Base-by-base conservation (phyloP, 2,888 invertebrate genomes). In the Sisyra nigra region DNA sequence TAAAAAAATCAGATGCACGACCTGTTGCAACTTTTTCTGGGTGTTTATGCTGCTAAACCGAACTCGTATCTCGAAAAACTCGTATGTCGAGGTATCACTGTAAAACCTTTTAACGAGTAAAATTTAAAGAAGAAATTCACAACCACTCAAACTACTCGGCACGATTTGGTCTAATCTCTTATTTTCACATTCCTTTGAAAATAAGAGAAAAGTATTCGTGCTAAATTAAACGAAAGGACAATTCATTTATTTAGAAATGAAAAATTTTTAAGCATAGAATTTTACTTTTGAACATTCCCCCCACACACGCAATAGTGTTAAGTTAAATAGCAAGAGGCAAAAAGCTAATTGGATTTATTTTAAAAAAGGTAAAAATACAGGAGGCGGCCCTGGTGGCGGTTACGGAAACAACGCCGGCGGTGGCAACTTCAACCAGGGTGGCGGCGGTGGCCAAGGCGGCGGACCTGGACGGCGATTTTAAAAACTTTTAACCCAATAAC, bases 351-450 rank as follows among this genome's bases (percentile, higher is more conserved):
- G 13, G 13, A 14, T 34, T 14, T 5, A 3, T 40, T 30, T 40
- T 14, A 3, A 14, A 8, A 14, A 14, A 42, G 65, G 63, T 24
- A 24, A 24, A 32, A 62, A 64, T 30, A 62, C 65, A 33, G 53
- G 55, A 37, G 59, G 61, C 37, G 62, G 65, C 39, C 65, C 62
- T 46, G 68, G 63, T 44, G 63, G 57, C 47, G 56, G 55, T 24
- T 51, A 53, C 41, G 58, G 60, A 48, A 64, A 59, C 40, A 60
- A 62, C 18, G 63, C 62, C 43, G 61, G 61, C 40, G 62, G 62
- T 36, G 62, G 64, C 17, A n/a, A n/a, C n/a, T n/a, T n/a, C n/a
- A 59, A 60, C 43, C 61, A 62, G 45, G 61, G 61, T 48, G 60
- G 61, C 39, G 63, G 64, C 42, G 45, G 56, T 24, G 24, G 24